Conservation (phyloP, 2,113 vertebrate species). For the Cyanocitta stelleri region DNA sequence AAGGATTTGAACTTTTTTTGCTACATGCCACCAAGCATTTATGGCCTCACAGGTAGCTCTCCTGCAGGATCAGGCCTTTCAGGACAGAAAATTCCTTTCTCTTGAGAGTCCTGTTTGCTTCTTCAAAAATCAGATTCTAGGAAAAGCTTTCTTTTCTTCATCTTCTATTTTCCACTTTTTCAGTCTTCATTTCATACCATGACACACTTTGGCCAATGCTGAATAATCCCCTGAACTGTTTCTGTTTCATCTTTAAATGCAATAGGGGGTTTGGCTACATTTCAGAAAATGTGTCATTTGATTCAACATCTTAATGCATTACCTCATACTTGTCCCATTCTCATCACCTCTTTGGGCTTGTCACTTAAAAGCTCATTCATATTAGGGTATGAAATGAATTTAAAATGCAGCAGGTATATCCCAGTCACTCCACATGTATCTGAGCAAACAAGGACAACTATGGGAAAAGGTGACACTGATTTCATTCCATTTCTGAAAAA, state of each 20-base stretch:
- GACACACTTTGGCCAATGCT: neutral
- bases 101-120: neutral
- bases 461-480: neutral
- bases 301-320: neutral
- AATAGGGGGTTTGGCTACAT: neutral
- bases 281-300: neutral
- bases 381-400: neutral
- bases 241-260: neutral
- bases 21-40: rapidly evolving
- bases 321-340: neutral
- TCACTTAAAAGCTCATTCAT: neutral
- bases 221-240: neutral
- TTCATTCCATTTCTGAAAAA: neutral
- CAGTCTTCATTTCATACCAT: neutral
- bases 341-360: neutral
- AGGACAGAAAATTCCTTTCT: neutral
- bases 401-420: neutral
- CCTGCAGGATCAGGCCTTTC: neutral
- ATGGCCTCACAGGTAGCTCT: neutral
- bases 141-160: neutral
- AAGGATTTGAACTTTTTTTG: neutral
- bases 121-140: neutral
- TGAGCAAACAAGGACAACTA: neutral
- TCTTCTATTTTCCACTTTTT: neutral
- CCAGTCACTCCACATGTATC: neutral